Evolutionary conservation across 2,797 vertebrate genomes (phyloP), one percentile per base, ranked within the genome.

Genomic region (Chrysocyon brachyurus): DNA sequence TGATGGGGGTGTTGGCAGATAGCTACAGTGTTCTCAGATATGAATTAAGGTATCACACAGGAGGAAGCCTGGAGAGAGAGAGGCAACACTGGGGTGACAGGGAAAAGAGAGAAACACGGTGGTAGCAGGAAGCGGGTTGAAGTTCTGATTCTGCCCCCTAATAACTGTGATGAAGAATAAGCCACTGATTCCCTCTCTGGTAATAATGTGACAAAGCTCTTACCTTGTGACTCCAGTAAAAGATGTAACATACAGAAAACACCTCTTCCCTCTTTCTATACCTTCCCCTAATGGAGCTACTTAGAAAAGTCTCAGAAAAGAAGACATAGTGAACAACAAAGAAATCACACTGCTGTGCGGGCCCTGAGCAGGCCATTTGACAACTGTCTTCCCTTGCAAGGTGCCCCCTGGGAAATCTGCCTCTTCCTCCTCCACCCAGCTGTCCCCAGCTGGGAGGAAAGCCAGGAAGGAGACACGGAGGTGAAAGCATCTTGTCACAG

Each of bases 1-100:
- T 92, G 36, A 33, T 21, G 26, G 52, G 61, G 33, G 81, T 84
- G 63, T 82, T 61, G 40, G 49, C 79, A 78, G 84, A 81, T 49
- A 61, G 72, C 36, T 17, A 4, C 49, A 22, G 33, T 72, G 87
- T 63, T 61, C 56, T 88, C 83, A 54, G 68, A 68, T 66, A 84
- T 70, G 17, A 94, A 78, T 28, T 1, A 40, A 68, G 81, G 75
- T 31, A 49, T 63, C 31, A 3, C 4, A 16, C 16, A 0, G 1
- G 46, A 49, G 49, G 46, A 87, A 24, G 24, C 0, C 19, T 21
- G 15, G 6, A 75, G 63, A 68, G 5, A 68, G 68, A 40, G 66
- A 36, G 64, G 86, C 6, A 28, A 6, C 49, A 1, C 3, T 12
- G 77, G 31, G 26, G 63, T 73, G 57, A 78, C 5, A 12, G 59